Evolutionary conservation across 2,113 vertebrate genomes (phyloP), one percentile per base, ranked within the genome.

Genomic region (Crotalus tigris): DNA sequence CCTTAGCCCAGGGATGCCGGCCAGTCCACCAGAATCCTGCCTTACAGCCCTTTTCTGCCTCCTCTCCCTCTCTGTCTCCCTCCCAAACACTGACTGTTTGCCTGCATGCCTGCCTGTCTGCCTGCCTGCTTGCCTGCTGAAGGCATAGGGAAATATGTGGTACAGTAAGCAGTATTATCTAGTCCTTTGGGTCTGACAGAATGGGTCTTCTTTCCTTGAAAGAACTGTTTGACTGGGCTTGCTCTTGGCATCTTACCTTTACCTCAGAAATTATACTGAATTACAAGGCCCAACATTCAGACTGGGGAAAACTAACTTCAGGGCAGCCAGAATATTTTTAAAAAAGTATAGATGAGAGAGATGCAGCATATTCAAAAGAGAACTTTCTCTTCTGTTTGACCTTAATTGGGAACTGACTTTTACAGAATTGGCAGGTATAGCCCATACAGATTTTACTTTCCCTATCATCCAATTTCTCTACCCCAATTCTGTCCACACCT

Each of bases 11-110:
- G 26, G 75, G 90, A 85, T 81, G 59, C 53, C 29, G n/a, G 64
- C n/a, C 21, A 12, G 81, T 57, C 29, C 24, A 69, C 44, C 87
- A 91, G 55, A 33, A 12, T 15, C 51, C 91, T 58, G 46, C 64
- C 92, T 90, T 51, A 85, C 23, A 90, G n/a, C 46, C 92, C 81
- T 64, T 93, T 85, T 90, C 89, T 92, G 85, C 39, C 92, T 90
- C 64, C 64, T 85, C 44, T 92, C 64, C 87, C 92, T 87, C 75
- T 59, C 91, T 92, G n/a, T 57, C 91, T 92, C 85, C 91, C 81
- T 90, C 46, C 88, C 87, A 87, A 61, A 90, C 90, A n/a, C 90
- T 81, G 61, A 26, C 90, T 88, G 75, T 39, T 39, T 55, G 61
- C 89, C 86, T 89, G 64, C 33, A 81, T 87, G 55, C 33, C 51